Conservation (phyloP, 1,140 invertebrate species). For the Nilaparvata lugens region DNA sequence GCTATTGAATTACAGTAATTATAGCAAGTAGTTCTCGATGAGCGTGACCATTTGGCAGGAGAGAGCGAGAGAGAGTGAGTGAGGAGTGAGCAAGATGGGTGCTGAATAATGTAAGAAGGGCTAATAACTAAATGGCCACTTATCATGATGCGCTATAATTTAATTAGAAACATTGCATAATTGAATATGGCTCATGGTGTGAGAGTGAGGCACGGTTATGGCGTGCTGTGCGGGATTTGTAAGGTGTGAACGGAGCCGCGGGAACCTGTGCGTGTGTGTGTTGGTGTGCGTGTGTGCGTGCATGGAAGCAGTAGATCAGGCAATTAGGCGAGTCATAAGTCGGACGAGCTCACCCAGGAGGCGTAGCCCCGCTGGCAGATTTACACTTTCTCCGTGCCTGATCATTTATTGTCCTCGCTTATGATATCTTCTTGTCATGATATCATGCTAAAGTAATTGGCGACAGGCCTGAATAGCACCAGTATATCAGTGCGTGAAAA, state of each 20-base stretch:
- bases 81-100: too few species aligned
- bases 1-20: too few species aligned
- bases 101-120: too few species aligned
- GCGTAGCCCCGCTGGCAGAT: not conserved
- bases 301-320: not conserved
- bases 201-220: not conserved
- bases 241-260: not conserved
- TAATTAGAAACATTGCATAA: too few species aligned
- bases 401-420: not conserved
- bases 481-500: not conserved
- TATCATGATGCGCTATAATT: too few species aligned
- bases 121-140: too few species aligned
- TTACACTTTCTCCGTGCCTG: not conserved
- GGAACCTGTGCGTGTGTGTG: not conserved
- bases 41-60: too few species aligned
- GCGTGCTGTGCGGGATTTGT: not conserved
- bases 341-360: not conserved
- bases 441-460: not conserved
- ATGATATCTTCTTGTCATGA: conserved; percentile 3
- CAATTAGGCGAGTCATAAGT: not conserved
- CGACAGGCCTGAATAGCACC: not conserved
- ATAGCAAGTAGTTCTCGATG: too few species aligned
- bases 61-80: too few species aligned
- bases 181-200: too few species aligned
- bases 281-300: not conserved